Percentiles rank a stretch among this genome's conserved stretches.
Conservation (phyloP, 2,797 vertebrate genomes). For the Pseudomugil tenellus region DNA sequence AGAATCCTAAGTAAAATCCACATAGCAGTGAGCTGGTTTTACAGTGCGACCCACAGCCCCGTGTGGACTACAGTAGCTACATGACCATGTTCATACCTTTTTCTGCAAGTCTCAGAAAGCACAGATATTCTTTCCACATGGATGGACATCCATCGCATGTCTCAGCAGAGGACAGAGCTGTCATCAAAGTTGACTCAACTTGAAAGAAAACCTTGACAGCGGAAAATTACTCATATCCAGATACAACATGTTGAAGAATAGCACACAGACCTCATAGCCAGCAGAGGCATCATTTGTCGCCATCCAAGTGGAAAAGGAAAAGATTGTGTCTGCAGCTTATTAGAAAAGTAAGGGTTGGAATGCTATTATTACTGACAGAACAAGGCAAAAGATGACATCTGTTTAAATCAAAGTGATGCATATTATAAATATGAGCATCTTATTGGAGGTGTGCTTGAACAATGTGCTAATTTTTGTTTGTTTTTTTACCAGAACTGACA, state of each 20-base stretch:
- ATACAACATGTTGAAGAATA: conserved; percentile 17
- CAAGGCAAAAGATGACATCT: conserved; percentile 9
- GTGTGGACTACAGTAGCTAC: neutral
- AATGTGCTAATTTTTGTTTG: too few species aligned
- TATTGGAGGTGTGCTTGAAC: neutral
- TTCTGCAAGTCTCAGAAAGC: conserved; percentile 1
- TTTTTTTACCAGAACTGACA: conserved; percentile 1
- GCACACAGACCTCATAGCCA: conserved; percentile 4
- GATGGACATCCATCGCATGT: conserved; percentile 26
- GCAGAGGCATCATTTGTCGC: conserved; percentile 18
- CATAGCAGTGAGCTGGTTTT: neutral
- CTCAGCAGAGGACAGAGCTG: conserved; percentile 31
- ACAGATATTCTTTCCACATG: conserved; percentile 36
- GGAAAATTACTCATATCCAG: conserved; percentile 28
- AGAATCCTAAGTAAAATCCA: neutral
- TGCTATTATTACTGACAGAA: conserved; percentile 4
- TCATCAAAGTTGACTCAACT: conserved; percentile 39
- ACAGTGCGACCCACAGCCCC: neutral
- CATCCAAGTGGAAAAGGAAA: conserved; percentile 35
- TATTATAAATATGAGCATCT: conserved; percentile 7
- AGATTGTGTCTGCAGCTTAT: conserved; percentile 18
- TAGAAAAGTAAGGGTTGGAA: conserved; percentile 7
- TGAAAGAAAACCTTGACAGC: conserved; percentile 39
- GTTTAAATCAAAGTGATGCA: conserved; percentile 16
- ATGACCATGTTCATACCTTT: neutral